phyloP scores from a whole-genome alignment of 2,113 vertebrate genomes.

The Oostethus manadensis region DNA sequence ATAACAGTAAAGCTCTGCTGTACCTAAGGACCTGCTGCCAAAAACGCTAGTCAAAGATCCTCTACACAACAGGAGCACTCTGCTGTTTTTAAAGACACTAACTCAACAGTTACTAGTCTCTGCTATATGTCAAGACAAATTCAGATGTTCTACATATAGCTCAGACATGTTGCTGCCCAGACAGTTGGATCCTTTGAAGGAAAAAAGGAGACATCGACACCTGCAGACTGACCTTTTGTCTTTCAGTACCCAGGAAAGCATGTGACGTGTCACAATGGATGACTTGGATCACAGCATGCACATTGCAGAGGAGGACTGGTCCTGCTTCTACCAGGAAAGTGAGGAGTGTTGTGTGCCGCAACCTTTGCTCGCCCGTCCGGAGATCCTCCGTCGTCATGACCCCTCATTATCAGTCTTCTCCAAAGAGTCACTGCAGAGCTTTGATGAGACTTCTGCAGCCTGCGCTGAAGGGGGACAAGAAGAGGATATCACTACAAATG shows the following conservation, averaged over 20 bases:
- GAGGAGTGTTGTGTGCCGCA: slow-evolving; percentile 80
- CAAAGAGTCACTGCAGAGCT: neutral
- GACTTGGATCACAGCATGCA: slow-evolving; percentile 91
- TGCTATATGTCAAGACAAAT: slow-evolving; percentile 15
- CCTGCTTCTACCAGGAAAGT: slow-evolving; percentile 73
- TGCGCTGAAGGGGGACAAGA: neutral
- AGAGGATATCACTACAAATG: slow-evolving; percentile 6
- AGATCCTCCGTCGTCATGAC: slow-evolving; percentile 30
- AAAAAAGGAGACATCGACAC: slow-evolving; percentile 6
- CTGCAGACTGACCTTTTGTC: neutral
- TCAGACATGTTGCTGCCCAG: slow-evolving; percentile 14
- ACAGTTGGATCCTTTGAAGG: neutral
- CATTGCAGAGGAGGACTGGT: slow-evolving; percentile 85
- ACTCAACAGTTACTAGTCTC: neutral
- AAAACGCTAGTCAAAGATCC: no score
- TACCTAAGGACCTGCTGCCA: no score
- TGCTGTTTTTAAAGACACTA: neutral
- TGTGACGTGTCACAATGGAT: slow-evolving; percentile 75
- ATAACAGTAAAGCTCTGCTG: no score
- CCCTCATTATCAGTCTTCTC: no score
- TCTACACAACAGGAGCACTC: no score
- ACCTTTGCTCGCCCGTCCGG: slow-evolving; percentile 75
- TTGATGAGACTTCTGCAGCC: neutral
- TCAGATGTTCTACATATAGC: slow-evolving; percentile 26
- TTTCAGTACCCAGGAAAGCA: slow-evolving; percentile 50